Conservation (phyloP, 2,888 invertebrate genomes). For the Drosophila bunnanda region DNA sequence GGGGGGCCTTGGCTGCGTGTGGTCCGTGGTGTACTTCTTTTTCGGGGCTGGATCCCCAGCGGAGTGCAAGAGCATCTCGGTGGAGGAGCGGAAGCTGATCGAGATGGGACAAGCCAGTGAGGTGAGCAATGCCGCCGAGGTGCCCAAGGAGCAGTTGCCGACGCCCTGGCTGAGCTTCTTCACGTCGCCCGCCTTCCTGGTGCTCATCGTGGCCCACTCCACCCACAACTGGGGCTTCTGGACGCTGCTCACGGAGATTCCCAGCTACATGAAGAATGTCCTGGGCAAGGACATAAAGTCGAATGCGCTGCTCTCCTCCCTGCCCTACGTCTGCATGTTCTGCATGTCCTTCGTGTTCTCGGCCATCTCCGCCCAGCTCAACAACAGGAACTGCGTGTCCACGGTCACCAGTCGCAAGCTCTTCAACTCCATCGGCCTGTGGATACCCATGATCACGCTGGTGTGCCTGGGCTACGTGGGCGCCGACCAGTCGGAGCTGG, state of each 20-base stretch:
- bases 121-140: slow-evolving; percentile 52
- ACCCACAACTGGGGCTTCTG: slow-evolving; percentile 92
- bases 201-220: slow-evolving; percentile 89
- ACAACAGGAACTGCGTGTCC: slow-evolving; percentile 78
- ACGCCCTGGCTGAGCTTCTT: slow-evolving; percentile 92
- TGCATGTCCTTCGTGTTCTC: slow-evolving; percentile 90
- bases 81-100: slow-evolving; percentile 88
- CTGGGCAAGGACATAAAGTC: slow-evolving; percentile 89
- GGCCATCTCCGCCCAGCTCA: slow-evolving; percentile 86
- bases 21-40: slow-evolving; percentile 87
- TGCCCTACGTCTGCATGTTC: slow-evolving; percentile 91
- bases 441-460: slow-evolving; percentile 89
- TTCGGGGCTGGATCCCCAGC: slow-evolving; percentile 89
- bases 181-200: slow-evolving; percentile 91
- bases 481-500: slow-evolving; percentile 83
- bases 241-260: slow-evolving; percentile 92
- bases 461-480: slow-evolving; percentile 87
- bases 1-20: slow-evolving; percentile 87
- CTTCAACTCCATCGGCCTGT: slow-evolving; percentile 87
- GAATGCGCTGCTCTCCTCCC: slow-evolving; percentile 89
- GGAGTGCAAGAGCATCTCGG: slow-evolving; percentile 87
- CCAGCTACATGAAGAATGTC: slow-evolving; percentile 91
- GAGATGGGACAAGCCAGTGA: slow-evolving; percentile 86
- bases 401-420: slow-evolving; percentile 85
- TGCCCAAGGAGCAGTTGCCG: slow-evolving; percentile 74